Conservation (phyloP, 2,888 invertebrate species). For the Labia minor region DNA sequence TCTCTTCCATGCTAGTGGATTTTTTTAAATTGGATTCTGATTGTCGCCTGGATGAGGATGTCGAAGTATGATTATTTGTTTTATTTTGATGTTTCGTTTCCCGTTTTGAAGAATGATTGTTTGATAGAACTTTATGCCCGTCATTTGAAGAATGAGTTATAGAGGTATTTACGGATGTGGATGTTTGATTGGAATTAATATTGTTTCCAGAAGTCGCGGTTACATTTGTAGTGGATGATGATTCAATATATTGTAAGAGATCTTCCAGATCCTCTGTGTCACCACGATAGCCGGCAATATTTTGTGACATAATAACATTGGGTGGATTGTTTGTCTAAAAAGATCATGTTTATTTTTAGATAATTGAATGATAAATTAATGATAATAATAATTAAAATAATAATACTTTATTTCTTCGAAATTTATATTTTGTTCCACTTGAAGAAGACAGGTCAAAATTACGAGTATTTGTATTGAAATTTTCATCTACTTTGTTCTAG, state of each 20-base stretch:
- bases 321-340: slow-evolving; percentile 29
- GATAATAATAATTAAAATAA: no score
- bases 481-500: not conserved
- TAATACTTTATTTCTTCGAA: not conserved
- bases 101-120: not conserved
- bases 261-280: slow-evolving; percentile 60
- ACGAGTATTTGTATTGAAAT: not conserved
- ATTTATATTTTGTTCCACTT: not conserved
- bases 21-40: slow-evolving; percentile 47
- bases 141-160: slow-evolving; percentile 32
- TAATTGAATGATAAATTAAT: no score
- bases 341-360: not conserved
- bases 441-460: not conserved
- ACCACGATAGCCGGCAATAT: slow-evolving; percentile 67
- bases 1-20: slow-evolving; percentile 69
- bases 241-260: slow-evolving; percentile 64
- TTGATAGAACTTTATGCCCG: slow-evolving; percentile 29
- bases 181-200: not conserved
- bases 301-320: slow-evolving; percentile 35
- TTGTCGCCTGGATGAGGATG: not conserved
- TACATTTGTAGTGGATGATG: slow-evolving; percentile 38
- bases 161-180: not conserved
- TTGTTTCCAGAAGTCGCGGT: slow-evolving; percentile 21
- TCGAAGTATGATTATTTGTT: slow-evolving; percentile 32
- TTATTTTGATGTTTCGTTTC: slow-evolving; percentile 17